phyloP scores from a whole-genome alignment of 2,797 vertebrate genomes.

The Acomys russatus region DNA sequence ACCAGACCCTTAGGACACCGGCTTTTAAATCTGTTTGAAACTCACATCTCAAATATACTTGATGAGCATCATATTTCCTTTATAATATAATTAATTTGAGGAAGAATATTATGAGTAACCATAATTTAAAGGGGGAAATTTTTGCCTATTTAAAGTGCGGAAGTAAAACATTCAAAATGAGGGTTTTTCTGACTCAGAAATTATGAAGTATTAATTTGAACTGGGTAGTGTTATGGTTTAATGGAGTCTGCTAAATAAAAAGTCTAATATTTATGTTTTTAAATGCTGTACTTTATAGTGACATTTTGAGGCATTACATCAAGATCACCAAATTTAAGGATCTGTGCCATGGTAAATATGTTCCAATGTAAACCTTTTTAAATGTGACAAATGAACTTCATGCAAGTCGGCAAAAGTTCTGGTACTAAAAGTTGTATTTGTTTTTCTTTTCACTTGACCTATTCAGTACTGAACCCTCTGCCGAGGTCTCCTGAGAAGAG shows the following conservation, averaged over 20 bases:
- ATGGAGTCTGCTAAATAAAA: conserved; percentile 60
- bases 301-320: conserved; percentile 82
- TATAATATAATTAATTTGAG: conserved; percentile 64
- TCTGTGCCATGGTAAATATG: conserved; percentile 77
- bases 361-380: conserved; percentile 81
- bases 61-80: conserved; percentile 44
- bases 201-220: conserved; percentile 62
- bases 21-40: conserved; percentile 68
- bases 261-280: conserved; percentile 64
- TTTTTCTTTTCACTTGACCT: conserved; percentile 84
- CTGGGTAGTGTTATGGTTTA: conserved; percentile 50
- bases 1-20: conserved; percentile 54
- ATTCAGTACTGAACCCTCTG: conserved; percentile 78
- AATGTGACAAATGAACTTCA: conserved; percentile 81
- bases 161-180: conserved; percentile 57
- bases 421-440: conserved; percentile 83
- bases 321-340: conserved; percentile 77
- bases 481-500: conserved; percentile 79
- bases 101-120: conserved; percentile 53
- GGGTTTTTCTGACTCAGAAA: conserved; percentile 67
- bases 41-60: conserved; percentile 57
- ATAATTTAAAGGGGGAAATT: neutral
- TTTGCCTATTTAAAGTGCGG: conserved; percentile 37
- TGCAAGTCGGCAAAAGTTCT: conserved; percentile 79
- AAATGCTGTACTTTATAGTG: conserved; percentile 49